These are phyloP conservation scores for Chlorospingus semifuscus DNA, from an alignment of 2,797 vertebrate genomes.

Conservation along the genomic window DNA sequence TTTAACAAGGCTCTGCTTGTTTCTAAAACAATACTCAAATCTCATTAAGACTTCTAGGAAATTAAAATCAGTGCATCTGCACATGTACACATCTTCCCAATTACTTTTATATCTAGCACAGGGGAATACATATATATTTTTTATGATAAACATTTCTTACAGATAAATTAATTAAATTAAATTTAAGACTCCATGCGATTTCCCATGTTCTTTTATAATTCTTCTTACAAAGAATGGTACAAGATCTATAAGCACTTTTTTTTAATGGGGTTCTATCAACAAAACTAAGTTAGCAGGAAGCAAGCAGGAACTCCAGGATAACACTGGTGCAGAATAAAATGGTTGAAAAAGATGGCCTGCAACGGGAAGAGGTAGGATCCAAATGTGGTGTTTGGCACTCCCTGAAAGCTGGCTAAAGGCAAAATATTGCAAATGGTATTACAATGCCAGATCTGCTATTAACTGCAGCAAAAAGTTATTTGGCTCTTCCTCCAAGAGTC, in stretches of 20 bases:
- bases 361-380: conserved; percentile 13
- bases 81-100: conserved; percentile 72
- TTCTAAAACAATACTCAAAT: conserved; percentile 73
- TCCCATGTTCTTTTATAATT: conserved; percentile 75
- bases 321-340: conserved; percentile 64
- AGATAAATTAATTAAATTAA: conserved; percentile 87
- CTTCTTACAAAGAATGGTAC: conserved; percentile 78
- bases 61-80: conserved; percentile 74
- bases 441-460: not conserved
- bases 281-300: conserved; percentile 72
- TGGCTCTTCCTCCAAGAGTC: conserved; percentile 44
- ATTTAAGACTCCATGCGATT: conserved; percentile 79
- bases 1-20: conserved; percentile 70
- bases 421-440: conserved; percentile 17
- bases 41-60: conserved; percentile 78
- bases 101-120: conserved; percentile 74
- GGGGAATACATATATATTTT: conserved; percentile 79
- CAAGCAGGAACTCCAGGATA: conserved; percentile 67
- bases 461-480: not conserved
- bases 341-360: conserved; percentile 26
- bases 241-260: conserved; percentile 76
- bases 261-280: conserved; percentile 71
- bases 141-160: conserved; percentile 84
- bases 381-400: conserved; percentile 55
- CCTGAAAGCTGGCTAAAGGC: conserved; percentile 47